Base-by-base conservation (phyloP, 2,113 vertebrate genomes). In the Casuarius casuarius region DNA sequence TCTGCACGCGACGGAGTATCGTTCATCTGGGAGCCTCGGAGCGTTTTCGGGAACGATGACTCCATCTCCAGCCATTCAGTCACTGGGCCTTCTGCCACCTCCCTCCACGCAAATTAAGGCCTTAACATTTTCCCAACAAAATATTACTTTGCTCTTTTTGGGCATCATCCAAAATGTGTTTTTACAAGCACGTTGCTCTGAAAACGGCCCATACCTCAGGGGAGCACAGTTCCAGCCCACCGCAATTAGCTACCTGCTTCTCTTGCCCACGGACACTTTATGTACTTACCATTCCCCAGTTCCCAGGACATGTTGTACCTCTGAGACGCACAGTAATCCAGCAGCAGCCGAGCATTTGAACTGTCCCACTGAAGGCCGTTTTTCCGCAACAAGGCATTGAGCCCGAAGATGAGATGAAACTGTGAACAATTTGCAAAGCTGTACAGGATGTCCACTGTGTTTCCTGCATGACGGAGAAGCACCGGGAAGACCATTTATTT, bases 251-350 rank as follows among this genome's bases (percentile, higher is more conserved):
- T 26, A 11, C 33, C 61, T n/a, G 33, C 70, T 38, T 38, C n/a
- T 51, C n/a, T 72, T 17, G 29, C 54, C 54, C 48, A 11, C 22
- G 10, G 42, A 28, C 38, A 16, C 42, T 4, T 35, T 48, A 59
- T 5, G 2, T n/a, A 58, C 98, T 73, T 94, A 99, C 99, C 99
- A 6, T 99, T 99, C 29, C 99, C 99, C 4, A 99, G 98, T 97
- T 99, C 99, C 99, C 99, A 99, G 79, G 98, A 98, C 96, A 99
- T 98, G 73, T 85, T 91, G 92, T 99, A 99, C 7, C 89, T 72
- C 80, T 54, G 97, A 4, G 97, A 98, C 77, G 98, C 89, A 2
- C 99, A 99, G 97, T 99, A 99, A 73, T 96, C 91, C 84, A 99
- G 97, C 65, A 99, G 98, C 0, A 74, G 44, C 80, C 75, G 89